Percentiles rank a stretch among this genome's conserved stretches.
Conservation (phyloP, 2,797 vertebrate genomes). For the Picus viridis region DNA sequence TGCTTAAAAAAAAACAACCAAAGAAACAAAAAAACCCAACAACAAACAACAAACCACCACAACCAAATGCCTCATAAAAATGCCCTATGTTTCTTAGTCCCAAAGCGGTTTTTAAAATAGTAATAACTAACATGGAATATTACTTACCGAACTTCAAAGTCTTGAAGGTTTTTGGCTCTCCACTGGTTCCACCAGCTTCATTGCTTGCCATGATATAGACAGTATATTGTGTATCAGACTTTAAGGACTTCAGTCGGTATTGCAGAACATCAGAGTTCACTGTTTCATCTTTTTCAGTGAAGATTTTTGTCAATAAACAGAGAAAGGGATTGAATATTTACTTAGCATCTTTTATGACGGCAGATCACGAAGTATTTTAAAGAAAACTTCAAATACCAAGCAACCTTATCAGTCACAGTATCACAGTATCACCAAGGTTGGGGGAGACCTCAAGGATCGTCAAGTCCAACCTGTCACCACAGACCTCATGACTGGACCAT, state of each 20-base stretch:
- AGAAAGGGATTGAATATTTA: not conserved
- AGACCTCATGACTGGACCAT: too few species aligned
- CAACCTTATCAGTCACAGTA: not conserved
- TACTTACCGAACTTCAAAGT: slow-evolving; percentile 77
- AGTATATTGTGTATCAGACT: slow-evolving; percentile 69
- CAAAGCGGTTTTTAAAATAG: not conserved
- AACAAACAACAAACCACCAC: too few species aligned
- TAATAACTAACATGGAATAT: not conserved
- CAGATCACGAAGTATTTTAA: not conserved
- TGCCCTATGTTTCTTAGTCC: not conserved
- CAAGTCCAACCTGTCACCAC: too few species aligned
- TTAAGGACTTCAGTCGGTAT: slow-evolving; percentile 68
- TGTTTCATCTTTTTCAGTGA: slow-evolving; percentile 61
- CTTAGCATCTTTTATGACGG: not conserved
- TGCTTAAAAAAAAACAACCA: not conserved
- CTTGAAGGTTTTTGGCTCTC: slow-evolving; percentile 64
- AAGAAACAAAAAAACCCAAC: too few species aligned
- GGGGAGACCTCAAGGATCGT: too few species aligned
- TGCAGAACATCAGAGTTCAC: slow-evolving; percentile 59
- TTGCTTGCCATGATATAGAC: slow-evolving; percentile 75
- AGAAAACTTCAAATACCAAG: not conserved
- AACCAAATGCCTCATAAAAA: not conserved
- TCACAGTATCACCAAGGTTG: too few species aligned
- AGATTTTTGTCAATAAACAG: not conserved
- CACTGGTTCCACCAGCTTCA: slow-evolving; percentile 56